These are phyloP conservation scores for Podarcis lilfordi DNA, from an alignment of 2,797 vertebrate genomes.

Conservation along the genomic window DNA sequence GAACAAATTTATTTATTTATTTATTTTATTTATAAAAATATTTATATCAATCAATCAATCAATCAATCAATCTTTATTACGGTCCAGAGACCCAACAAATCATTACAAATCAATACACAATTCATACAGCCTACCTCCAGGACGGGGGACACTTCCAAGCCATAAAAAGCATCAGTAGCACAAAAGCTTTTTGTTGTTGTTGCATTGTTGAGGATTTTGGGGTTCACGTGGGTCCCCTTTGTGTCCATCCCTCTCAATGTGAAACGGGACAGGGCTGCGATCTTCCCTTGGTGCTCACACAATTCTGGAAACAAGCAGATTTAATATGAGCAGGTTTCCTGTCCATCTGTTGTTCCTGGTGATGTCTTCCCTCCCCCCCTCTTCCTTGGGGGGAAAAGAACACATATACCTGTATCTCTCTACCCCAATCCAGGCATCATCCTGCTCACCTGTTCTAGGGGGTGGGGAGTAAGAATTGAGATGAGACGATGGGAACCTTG, in stretches of 20 bases:
- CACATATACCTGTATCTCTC: neutral
- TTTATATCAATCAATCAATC: too few species aligned
- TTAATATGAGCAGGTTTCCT: too few species aligned
- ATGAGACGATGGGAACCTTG: too few species aligned
- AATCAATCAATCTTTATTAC: too few species aligned
- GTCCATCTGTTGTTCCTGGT: neutral
- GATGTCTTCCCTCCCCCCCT: neutral
- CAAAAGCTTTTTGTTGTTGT: neutral
- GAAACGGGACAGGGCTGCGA: neutral
- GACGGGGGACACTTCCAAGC: slow-evolving; percentile 30
- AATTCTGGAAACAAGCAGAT: neutral
- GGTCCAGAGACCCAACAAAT: too few species aligned
- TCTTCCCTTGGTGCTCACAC: neutral
- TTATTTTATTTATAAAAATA: too few species aligned
- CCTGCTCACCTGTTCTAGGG: too few species aligned
- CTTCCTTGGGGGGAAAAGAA: neutral
- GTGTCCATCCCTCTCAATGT: neutral
- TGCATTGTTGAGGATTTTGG: too few species aligned
- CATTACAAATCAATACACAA: too few species aligned
- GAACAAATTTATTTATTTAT: too few species aligned
- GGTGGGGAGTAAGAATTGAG: neutral
- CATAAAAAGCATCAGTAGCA: slow-evolving; percentile 33
- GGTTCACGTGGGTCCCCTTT: too few species aligned
- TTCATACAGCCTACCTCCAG: too few species aligned
- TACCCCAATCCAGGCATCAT: neutral